Conservation (phyloP, 2,113 vertebrate species). For the Cyanoderma ruficeps region DNA sequence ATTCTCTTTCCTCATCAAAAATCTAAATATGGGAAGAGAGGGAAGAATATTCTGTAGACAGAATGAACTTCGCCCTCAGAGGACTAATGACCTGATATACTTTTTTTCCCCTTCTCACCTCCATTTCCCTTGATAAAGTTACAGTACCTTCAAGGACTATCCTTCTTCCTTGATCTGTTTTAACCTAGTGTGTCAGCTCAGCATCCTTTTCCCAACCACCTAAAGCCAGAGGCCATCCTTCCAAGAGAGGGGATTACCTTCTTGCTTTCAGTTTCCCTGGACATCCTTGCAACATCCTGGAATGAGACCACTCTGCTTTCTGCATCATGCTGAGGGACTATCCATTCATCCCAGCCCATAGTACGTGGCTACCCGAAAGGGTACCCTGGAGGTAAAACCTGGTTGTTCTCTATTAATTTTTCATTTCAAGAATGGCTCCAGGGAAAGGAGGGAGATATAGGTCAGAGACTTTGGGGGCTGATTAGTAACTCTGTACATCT, state of each 20-base stretch:
- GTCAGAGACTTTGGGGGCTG: conserved; percentile 50
- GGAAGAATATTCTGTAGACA: background rate
- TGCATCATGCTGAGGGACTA: background rate
- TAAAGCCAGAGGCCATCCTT: background rate
- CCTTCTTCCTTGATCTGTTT: background rate
- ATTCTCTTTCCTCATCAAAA: conserved; percentile 42
- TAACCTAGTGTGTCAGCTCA: background rate
- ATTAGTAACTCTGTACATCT: background rate
- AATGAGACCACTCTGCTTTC: background rate
- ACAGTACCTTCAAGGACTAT: conserved; percentile 9
- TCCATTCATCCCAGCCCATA: background rate
- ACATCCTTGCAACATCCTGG: background rate
- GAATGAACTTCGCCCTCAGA: conserved; percentile 11
- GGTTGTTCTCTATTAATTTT: conserved; percentile 61
- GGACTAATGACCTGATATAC: conserved; percentile 40
- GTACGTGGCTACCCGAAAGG: background rate
- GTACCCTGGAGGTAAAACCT: conserved; percentile 47
- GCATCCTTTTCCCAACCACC: background rate
- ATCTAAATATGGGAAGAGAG: background rate
- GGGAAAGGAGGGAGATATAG: conserved; percentile 56
- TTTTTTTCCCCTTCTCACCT: background rate
- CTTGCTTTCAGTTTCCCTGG: background rate
- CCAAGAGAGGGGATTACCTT: background rate
- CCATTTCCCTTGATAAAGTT: background rate
- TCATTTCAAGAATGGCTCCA: conserved; percentile 51